Evolutionary conservation across 2,113 vertebrate genomes (phyloP).

Genomic region (Sialia sialis): DNA sequence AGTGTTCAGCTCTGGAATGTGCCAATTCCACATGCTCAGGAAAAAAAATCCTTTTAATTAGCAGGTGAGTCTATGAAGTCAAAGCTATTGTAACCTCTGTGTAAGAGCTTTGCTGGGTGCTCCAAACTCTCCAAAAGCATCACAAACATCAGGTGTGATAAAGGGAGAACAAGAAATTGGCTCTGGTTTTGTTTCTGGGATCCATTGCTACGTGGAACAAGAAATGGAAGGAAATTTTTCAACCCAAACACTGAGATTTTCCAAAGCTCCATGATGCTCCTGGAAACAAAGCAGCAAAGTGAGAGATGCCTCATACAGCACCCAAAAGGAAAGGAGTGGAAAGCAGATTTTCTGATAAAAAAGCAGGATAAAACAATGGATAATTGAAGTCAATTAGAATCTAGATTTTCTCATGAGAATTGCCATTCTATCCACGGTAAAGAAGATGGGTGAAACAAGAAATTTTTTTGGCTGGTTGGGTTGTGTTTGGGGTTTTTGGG

Average conservation of each 20-base stretch:
- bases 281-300: background rate
- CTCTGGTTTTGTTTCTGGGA: background rate
- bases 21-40: background rate
- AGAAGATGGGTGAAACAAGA: background rate
- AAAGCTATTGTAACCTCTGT: background rate
- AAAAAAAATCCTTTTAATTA: background rate
- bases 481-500: background rate
- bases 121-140: background rate
- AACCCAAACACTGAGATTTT: background rate
- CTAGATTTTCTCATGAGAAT: background rate
- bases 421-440: fast-evolving
- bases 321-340: background rate
- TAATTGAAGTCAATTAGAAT: background rate
- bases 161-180: background rate
- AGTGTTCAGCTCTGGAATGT: background rate
- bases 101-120: background rate
- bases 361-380: background rate
- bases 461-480: background rate
- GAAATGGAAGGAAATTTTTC: background rate
- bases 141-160: background rate
- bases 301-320: background rate
- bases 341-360: background rate
- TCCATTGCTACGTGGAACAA: fast-evolving
- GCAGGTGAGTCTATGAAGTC: background rate
- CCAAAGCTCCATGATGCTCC: background rate